Evolutionary conservation across 1,140 invertebrate species (phyloP), one percentile per base, ranked within the genome.

Genomic region (Sminthurides bifidus): DNA sequence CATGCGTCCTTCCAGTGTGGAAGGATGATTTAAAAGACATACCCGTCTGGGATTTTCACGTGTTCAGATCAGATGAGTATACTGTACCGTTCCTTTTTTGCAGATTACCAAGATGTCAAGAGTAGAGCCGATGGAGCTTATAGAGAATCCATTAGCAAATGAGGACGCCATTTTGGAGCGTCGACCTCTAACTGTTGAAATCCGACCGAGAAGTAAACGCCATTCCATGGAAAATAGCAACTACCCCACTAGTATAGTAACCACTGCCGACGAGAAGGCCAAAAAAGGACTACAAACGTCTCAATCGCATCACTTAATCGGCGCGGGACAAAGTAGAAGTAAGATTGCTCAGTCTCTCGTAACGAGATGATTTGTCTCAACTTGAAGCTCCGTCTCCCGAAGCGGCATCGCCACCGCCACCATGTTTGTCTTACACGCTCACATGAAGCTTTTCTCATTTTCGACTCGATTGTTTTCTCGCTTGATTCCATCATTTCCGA

Each of bases 61-160:
- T n/a, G n/a, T n/a, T n/a, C n/a, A n/a, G n/a, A n/a, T n/a, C n/a
- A n/a, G n/a, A n/a, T n/a, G n/a, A n/a, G n/a, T n/a, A n/a, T n/a
- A n/a, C n/a, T n/a, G n/a, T n/a, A n/a, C n/a, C n/a, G n/a, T n/a
- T n/a, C n/a, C n/a, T n/a, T n/a, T n/a, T n/a, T n/a, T n/a, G n/a
- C n/a, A n/a, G n/a, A n/a, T n/a, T n/a, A n/a, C n/a, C n/a, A n/a
- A 35, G 35, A 61, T 61, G 60, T 45, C 51, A 4, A 57, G 51
- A 46, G 19, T 46, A 2, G 55, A 61, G 44, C 52, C 60, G 4
- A 57, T 61, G n/a, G 52, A 61, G 23, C 30, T 61, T 19, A 62
- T 62, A 26, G 60, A 62, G 37, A 62, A 62, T 50, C 60, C 60
- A 23, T 21, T 62, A 26, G 55, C 43, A 40, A 52, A 30, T 19